phyloP scores from a whole-genome alignment of 2,113 vertebrate species.

The Pachyramphus minor region DNA sequence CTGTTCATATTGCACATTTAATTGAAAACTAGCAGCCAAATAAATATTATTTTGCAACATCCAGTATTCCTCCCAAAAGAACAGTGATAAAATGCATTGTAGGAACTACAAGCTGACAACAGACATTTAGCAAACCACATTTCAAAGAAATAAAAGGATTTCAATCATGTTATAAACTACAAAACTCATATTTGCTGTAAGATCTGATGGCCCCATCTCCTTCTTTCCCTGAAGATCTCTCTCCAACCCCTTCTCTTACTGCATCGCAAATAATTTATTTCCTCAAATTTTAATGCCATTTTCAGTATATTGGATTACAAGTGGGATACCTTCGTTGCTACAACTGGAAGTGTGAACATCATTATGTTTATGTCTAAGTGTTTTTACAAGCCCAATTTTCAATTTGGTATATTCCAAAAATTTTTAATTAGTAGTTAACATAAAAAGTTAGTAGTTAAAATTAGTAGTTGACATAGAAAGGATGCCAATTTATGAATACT shows the following conservation, averaged over 20 bases:
- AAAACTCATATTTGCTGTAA: not conserved
- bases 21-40: conserved; percentile 28
- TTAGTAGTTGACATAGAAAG: not conserved
- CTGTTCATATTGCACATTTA: not conserved
- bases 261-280: not conserved
- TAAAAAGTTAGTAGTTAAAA: not conserved
- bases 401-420: not conserved
- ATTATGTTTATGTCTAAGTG: not conserved
- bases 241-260: not conserved
- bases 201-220: not conserved
- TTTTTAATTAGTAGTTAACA: not conserved
- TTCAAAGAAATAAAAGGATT: not conserved
- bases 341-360: not conserved
- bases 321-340: not conserved
- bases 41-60: not conserved
- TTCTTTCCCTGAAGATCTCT: not conserved
- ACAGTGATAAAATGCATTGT: not conserved
- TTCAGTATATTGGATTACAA: not conserved
- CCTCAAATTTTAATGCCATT: not conserved
- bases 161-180: not conserved
- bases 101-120: not conserved
- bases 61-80: not conserved
- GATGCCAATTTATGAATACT: not conserved
- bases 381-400: not conserved
- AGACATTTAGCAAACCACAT: not conserved